Percentiles rank a stretch among this genome's conserved stretches.
These are phyloP conservation scores for Drosophila tanythrix DNA, from an alignment of 2,888 invertebrate species.

Conservation along the genomic window DNA sequence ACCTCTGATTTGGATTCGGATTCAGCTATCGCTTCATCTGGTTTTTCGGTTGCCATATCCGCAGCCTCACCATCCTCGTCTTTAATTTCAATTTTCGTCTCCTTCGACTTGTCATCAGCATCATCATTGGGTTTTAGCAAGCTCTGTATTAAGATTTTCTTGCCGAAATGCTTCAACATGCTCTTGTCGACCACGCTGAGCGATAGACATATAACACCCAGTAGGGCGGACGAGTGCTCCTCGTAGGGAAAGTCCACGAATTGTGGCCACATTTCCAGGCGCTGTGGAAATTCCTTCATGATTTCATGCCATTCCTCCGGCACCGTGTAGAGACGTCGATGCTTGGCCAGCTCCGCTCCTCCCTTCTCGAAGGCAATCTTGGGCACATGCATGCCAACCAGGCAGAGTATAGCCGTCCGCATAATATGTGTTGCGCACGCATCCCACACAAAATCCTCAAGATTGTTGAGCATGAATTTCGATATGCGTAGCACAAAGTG, in stretches of 20 bases:
- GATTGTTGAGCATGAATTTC: constrained; percentile 92
- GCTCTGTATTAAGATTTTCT: constrained; percentile 87
- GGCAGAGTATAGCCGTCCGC: constrained; percentile 89
- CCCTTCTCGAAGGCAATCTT: constrained; percentile 85
- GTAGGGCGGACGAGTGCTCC: constrained; percentile 89
- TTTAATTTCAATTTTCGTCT: constrained; percentile 11
- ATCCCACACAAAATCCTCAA: constrained; percentile 93
- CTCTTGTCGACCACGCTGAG: constrained; percentile 87
- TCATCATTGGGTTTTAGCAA: constrained; percentile 65
- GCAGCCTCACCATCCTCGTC: constrained; percentile 2
- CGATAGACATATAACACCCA: constrained; percentile 87
- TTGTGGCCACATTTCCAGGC: constrained; percentile 91
- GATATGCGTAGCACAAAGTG: constrained; percentile 89
- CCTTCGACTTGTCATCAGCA: constrained; percentile 25
- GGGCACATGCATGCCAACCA: constrained; percentile 88
- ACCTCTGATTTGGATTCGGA: constrained; percentile 25
- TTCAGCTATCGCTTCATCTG: constrained; percentile 8
- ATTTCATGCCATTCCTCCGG: constrained; percentile 88
- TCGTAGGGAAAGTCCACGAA: constrained; percentile 90
- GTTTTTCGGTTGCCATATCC: not conserved
- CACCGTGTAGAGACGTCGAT: constrained; percentile 83
- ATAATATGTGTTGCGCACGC: constrained; percentile 91
- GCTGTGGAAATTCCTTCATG: constrained; percentile 87
- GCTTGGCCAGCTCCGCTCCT: constrained; percentile 73
- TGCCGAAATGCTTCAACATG: constrained; percentile 87